phyloP scores from a whole-genome alignment of 35 echinoderm and acorn worm species.

The Lytechinus variegatus region DNA sequence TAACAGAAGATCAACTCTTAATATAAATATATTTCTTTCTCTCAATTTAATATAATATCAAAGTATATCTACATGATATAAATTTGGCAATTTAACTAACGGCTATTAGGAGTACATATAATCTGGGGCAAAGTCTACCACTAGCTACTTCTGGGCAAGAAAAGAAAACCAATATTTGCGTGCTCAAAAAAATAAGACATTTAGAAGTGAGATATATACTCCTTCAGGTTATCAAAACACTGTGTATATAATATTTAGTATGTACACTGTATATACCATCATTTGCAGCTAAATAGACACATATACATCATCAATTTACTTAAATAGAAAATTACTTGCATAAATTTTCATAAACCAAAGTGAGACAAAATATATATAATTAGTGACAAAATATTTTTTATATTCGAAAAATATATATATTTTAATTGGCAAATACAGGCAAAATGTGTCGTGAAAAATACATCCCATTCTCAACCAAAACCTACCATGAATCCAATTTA shows the following conservation, averaged over 20 bases:
- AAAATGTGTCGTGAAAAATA: neutral
- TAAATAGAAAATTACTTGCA: constrained; percentile 20
- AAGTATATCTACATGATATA: neutral
- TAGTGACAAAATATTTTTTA: neutral
- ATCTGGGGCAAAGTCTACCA: neutral
- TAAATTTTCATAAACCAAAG: neutral
- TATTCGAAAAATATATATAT: neutral
- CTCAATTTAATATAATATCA: neutral
- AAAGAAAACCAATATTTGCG: neutral
- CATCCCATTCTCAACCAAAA: neutral
- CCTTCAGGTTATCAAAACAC: neutral
- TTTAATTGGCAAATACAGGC: neutral
- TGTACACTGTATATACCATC: neutral
- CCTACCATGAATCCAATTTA: no score
- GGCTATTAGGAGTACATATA: neutral
- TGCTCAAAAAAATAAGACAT: neutral
- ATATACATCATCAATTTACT: neutral
- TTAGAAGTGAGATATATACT: neutral
- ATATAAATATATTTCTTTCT: neutral
- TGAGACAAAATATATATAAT: neutral
- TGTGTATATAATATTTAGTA: neutral
- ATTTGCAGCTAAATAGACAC: constrained; percentile 7
- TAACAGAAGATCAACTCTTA: constrained; percentile 57
- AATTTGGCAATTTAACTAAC: constrained; percentile 4
- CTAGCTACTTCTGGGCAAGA: neutral